Conservation (phyloP, 2,113 vertebrate species). For the Trinectes maculatus region DNA sequence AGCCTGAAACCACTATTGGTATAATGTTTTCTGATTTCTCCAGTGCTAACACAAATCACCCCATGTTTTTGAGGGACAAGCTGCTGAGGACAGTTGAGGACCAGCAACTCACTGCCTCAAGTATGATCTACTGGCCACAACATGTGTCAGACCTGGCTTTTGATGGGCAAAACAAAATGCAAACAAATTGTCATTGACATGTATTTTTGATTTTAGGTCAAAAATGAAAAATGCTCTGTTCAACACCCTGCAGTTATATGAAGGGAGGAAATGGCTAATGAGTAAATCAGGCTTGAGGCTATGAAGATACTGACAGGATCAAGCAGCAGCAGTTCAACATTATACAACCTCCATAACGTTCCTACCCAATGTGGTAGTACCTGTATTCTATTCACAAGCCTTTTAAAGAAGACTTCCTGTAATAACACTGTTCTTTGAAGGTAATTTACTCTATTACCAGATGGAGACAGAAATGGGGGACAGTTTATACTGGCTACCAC, state of each 20-base stretch:
- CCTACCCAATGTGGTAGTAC: conserved; percentile 4
- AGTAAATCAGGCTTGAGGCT: conserved; percentile 33
- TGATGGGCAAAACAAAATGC: too few species aligned
- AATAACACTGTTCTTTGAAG: conserved; percentile 52
- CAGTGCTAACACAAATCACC: too few species aligned
- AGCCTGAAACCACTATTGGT: too few species aligned
- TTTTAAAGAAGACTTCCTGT: conserved; percentile 35
- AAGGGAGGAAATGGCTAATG: conserved; percentile 17
- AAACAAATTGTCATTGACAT: neutral
- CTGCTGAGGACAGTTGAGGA: too few species aligned
- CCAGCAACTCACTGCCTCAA: too few species aligned
- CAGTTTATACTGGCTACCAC: too few species aligned
- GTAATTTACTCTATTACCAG: conserved; percentile 29
- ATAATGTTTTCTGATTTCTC: too few species aligned
- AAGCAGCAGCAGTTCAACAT: conserved; percentile 14
- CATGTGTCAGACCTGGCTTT: too few species aligned
- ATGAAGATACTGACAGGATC: conserved; percentile 16
- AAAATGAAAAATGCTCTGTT: neutral
- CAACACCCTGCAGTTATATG: conserved; percentile 5
- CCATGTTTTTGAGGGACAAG: too few species aligned
- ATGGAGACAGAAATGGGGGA: conserved; percentile 14
- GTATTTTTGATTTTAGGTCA: neutral
- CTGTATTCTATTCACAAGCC: conserved; percentile 32
- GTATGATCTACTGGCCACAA: too few species aligned
- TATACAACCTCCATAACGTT: conserved; percentile 9